These are phyloP conservation scores for Yponomeuta evonymella DNA, from an alignment of 2,888 invertebrate genomes.

Conservation along the genomic window DNA sequence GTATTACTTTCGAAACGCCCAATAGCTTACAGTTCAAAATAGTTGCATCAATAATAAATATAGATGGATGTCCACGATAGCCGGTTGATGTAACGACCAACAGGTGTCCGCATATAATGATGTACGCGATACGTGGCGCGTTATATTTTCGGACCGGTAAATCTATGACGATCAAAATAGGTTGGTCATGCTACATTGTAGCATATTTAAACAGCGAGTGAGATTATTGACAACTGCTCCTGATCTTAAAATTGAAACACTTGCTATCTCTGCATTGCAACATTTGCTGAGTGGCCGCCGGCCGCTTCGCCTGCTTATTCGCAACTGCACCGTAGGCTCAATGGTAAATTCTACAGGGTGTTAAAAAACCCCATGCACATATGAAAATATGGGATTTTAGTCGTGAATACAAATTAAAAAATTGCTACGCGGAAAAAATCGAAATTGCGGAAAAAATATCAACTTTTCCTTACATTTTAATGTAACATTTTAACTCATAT, in stretches of 20 bases:
- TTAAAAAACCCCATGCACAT: too few species aligned
- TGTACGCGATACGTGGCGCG: slow-evolving; percentile 17
- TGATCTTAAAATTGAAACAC: background rate
- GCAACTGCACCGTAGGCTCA: too few species aligned
- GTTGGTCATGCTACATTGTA: slow-evolving; percentile 16
- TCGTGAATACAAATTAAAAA: too few species aligned
- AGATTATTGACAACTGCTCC: background rate
- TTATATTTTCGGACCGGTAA: slow-evolving; percentile 13
- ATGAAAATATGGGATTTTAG: too few species aligned
- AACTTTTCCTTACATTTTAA: too few species aligned
- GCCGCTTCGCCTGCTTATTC: too few species aligned
- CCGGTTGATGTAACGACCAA: slow-evolving; percentile 22
- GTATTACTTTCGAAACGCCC: background rate
- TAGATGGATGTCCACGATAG: slow-evolving; percentile 18
- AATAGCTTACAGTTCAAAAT: slow-evolving; percentile 8
- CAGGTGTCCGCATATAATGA: slow-evolving; percentile 24
- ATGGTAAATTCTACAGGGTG: too few species aligned
- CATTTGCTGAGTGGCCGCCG: background rate
- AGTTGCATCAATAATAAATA: slow-evolving; percentile 19
- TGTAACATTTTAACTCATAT: too few species aligned
- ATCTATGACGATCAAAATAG: slow-evolving; percentile 19
- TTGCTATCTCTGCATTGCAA: background rate
- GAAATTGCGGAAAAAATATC: too few species aligned
- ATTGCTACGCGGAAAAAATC: too few species aligned
- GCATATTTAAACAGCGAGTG: background rate